These are phyloP conservation scores for Morbakka virulenta DNA, from an alignment of 30 jellyfish, hydroid and myxozoan species.

Conservation along the genomic window DNA sequence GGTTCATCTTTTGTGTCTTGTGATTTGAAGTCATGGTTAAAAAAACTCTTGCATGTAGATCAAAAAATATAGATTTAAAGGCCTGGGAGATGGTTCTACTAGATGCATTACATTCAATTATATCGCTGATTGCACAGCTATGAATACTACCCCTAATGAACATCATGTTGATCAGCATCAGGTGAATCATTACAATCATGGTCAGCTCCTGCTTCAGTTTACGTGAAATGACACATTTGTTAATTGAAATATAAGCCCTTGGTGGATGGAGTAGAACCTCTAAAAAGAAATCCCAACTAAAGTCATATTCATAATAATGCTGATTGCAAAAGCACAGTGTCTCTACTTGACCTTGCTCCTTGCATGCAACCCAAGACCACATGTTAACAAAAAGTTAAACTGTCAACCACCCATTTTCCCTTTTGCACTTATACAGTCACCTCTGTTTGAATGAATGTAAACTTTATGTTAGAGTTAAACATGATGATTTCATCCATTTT, in stretches of 20 bases:
- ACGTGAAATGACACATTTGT: no score
- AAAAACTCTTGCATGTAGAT: conserved; percentile 21
- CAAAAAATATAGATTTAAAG: conserved; percentile 22
- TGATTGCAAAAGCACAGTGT: no score
- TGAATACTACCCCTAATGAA: conserved; percentile 69
- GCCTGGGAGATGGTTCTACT: conserved; percentile 65
- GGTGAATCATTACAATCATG: conserved; percentile 56
- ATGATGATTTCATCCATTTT: no score
- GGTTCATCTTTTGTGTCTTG: conserved; percentile 56
- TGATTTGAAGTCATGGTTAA: conserved; percentile 20
- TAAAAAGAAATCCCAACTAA: conserved; percentile 5
- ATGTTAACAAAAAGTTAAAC: no score
- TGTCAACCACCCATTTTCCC: no score
- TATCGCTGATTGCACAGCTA: conserved; percentile 68
- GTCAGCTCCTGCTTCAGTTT: no score
- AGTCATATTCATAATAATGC: conserved; percentile 18
- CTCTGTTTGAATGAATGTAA: no score
- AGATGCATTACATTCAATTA: conserved; percentile 56
- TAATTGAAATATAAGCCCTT: no score
- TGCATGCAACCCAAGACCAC: no score
- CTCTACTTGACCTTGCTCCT: conserved; percentile 2
- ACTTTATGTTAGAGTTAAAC: no score
- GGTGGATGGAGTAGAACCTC: no score
- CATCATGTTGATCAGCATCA: conserved; percentile 24
- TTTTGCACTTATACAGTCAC: no score